phyloP scores from a whole-genome alignment of 1,140 invertebrate species.

The Meloidogyne exigua region DNA sequence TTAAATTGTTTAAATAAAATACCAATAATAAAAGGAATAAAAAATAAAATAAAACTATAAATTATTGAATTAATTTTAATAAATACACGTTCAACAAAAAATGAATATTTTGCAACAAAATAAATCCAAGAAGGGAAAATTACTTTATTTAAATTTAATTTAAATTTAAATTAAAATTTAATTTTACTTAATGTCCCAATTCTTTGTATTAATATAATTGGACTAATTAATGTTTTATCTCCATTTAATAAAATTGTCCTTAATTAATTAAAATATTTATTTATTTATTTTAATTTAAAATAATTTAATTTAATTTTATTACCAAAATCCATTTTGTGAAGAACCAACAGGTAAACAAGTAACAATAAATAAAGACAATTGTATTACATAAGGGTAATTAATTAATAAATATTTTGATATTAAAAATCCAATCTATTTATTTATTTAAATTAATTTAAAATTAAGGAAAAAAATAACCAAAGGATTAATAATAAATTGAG shows the following conservation, averaged over 20 bases:
- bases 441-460: background rate
- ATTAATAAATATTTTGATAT: constrained; percentile 15
- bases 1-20: background rate
- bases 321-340: constrained; percentile 23
- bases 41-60: background rate
- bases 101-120: background rate
- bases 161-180: too few species aligned
- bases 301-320: background rate
- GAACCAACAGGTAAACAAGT: background rate
- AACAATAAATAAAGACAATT: constrained; percentile 17
- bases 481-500: background rate
- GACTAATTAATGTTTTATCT: background rate
- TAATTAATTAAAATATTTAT: background rate
- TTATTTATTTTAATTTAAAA: background rate
- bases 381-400: constrained; percentile 6
- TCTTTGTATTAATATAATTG: background rate
- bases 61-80: background rate
- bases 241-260: background rate
- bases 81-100: constrained; percentile 5
- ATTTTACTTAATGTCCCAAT: background rate
- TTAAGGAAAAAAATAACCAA: background rate
- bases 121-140: background rate
- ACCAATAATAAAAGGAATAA: background rate
- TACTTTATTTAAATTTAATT: background rate
- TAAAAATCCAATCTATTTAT: constrained; percentile 6